A percentile compares a stretch with the other conserved stretches of the same genome.
phyloP scores from a whole-genome alignment of 2,888 invertebrate genomes.

The Beris chalybata region DNA sequence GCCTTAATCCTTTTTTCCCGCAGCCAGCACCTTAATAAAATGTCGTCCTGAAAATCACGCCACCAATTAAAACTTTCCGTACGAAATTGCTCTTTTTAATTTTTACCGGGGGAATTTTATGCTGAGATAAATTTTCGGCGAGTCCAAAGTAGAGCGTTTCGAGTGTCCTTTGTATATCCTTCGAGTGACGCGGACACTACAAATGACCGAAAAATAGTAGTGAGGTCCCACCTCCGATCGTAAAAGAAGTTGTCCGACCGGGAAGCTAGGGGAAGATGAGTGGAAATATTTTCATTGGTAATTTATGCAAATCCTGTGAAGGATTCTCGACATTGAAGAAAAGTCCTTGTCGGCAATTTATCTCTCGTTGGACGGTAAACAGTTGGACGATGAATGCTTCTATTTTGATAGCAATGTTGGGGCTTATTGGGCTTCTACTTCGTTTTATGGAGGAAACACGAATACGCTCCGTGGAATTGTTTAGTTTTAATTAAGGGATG shows the following conservation, averaged over 20 bases:
- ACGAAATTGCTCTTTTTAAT: constrained; percentile 22
- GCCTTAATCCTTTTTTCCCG: constrained; percentile 15
- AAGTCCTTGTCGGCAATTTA: constrained; percentile 10
- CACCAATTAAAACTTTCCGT: constrained; percentile 23
- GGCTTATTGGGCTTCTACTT: no score
- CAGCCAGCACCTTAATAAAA: no score
- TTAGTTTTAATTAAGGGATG: no score
- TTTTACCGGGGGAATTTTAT: constrained; percentile 13
- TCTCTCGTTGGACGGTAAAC: not conserved
- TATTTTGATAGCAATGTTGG: no score
- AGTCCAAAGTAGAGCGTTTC: not conserved
- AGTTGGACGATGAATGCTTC: not conserved
- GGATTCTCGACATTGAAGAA: constrained; percentile 6
- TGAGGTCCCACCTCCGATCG: not conserved
- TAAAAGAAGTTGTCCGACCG: not conserved
- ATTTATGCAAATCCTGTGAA: constrained; percentile 26
- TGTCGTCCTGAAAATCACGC: constrained; percentile 12
- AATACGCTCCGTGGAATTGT: no score
- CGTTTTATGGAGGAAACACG: no score
- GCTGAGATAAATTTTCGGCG: constrained; percentile 14
- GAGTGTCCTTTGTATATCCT: not conserved
- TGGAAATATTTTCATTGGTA: constrained; percentile 9
- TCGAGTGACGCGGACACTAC: not conserved
- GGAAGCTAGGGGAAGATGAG: not conserved
- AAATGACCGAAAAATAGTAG: not conserved